Base-by-base conservation (phyloP, 2,113 vertebrate genomes). In the Mus pahari region DNA sequence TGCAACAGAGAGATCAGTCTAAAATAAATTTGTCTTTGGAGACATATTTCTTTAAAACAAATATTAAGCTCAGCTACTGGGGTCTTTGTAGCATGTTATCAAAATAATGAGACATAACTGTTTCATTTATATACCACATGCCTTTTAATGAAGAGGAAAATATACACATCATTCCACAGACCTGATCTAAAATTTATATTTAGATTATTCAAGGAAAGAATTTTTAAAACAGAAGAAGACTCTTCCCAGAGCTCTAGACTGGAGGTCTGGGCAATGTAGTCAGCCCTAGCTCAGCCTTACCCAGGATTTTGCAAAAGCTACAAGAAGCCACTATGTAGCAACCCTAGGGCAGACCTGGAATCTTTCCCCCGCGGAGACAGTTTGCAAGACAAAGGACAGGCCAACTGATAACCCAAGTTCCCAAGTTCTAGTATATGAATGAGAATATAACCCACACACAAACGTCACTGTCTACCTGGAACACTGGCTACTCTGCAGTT, bases 71-170 rank as follows among this genome's bases (percentile, higher is more conserved):
- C 1, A 7, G 78, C 86, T 95, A 89, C 82, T 89, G 74, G 82
- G 60, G 90, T 84, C 84, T 96, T 58, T 89, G 55, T 48, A 83
- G 86, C 78, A 90, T 92, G 88, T 64, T 94, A 94, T 97, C 96
- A 93, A 96, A 95, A 86, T 95, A 97, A 95, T 94, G 75, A 96
- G 78, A 96, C 62, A 89, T 82, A 97, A 94, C 93, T 96, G 78
- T 42, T 94, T 89, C 31, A 91, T 86, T 92, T 95, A 87, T 86
- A 94, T 28, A 87, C 50, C 77, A 89, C 82, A 91, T 92, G 77
- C 50, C 70, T 94, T 96, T 42, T 87, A 96, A 82, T 58, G 53
- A 86, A 83, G 93, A 95, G 45, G 88, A 97, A 91, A 89, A 96
- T 60, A 95, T 10, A 92, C 45, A 87, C 36, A 93, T 92, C 74